These are phyloP conservation scores for Aepyceros melampus DNA, from an alignment of 2,113 vertebrate genomes.

Conservation along the genomic window DNA sequence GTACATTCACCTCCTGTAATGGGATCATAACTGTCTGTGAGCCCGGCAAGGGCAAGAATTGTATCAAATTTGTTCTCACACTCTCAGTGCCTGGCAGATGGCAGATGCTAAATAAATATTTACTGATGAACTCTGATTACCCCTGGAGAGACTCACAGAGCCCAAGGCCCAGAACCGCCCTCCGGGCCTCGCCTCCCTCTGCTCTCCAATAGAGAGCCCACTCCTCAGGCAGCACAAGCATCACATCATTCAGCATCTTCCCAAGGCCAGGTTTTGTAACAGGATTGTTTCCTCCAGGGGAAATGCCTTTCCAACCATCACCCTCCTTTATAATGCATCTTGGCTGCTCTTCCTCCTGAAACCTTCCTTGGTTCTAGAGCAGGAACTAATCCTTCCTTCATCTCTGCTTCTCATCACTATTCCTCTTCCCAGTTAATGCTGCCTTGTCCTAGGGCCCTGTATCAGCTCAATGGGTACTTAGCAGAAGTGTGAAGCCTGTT, in stretches of 20 bases:
- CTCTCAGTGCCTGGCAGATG: neutral
- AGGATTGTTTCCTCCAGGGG: neutral
- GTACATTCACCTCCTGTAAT: neutral
- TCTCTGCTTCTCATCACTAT: neutral
- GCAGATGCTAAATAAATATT: neutral
- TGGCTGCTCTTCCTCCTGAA: neutral
- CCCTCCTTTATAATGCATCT: neutral
- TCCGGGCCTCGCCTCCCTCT: neutral
- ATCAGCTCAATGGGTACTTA: neutral
- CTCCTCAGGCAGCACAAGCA: neutral
- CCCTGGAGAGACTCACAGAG: neutral
- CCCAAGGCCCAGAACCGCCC: accelerated
- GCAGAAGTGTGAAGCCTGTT: neutral
- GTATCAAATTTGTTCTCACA: neutral
- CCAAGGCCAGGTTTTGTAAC: neutral
- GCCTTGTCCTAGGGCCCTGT: neutral
- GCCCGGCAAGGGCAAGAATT: neutral
- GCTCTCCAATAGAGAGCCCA: neutral
- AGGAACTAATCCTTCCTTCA: neutral
- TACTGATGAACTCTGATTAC: neutral
- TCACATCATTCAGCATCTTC: neutral
- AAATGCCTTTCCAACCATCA: neutral
- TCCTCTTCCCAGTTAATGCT: neutral
- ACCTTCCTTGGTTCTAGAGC: neutral
- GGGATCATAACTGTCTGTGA: neutral